Base-by-base conservation (phyloP, 2,113 vertebrate species). In the Eptatretus burgeri region DNA sequence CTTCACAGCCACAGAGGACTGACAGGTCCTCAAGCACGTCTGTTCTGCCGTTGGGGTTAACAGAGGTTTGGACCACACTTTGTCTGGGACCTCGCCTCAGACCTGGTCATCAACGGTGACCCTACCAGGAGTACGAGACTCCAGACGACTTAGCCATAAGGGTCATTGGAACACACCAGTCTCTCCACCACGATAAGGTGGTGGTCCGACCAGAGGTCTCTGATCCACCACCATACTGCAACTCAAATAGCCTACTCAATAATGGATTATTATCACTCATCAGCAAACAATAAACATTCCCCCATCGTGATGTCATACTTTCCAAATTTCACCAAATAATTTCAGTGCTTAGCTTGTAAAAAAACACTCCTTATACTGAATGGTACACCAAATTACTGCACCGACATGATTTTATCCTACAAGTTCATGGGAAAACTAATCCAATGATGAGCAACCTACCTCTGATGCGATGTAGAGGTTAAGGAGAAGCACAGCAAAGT, bases 401-500 rank as follows among this genome's bases (percentile, higher is more conserved):
- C 27, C 27, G 27, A 41, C 27, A 41, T n/a, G 13, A 9, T 62
- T n/a, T 17, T 19, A 62, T 62, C 19, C 56, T 17, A 10, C n/a
- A 62, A 62, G 13, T 10, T 62, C 14, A 49, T 50, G 13, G 14
- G 20, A 65, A 2, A 13, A 49, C 13, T 20, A 49, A 11, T 18
- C 16, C 16, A 60, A 17, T 49, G 49, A 49, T 17, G 41, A 64
- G 51, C 68, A 66, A 73, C 74, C 50, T 67, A 93, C 91, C 84
- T 98, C 91, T 81, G 87, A 91, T 72, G 87, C 95, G 74, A 98
- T 96, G 76, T 86, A 98, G 74, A 94, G 77, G 75, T 98, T 98
- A 71, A 98, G 81, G 70, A 95, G 76, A 75, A 98, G 86, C 91
- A 98, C 94, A 66, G 87, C 85, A 72, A 98, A 98, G 77, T 98